Base-by-base conservation (phyloP, 2,797 vertebrate genomes). In the Vultur gryphus region DNA sequence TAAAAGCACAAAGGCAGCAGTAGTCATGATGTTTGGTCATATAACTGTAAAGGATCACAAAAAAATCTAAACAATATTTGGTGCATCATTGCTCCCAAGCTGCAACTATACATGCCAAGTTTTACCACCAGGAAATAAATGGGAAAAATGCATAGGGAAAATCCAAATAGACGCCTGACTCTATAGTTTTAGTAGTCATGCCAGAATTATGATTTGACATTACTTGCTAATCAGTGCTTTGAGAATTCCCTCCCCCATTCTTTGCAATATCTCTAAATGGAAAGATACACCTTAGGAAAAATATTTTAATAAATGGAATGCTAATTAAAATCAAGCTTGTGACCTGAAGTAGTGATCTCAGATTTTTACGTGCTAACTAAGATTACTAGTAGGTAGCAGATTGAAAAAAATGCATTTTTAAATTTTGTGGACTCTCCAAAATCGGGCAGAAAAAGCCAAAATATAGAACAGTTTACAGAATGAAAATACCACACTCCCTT, bases 121-220 rank as follows among this genome's bases (percentile, higher is more conserved):
- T 94, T 94, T 90, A 83, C 51, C 81, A 92, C 55, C 55, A 90
- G 67, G 37, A 94, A 80, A 93, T 80, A 91, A 84, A 87, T 48
- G 54, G 79, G 11, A 2, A 91, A 90, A 90, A 94, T 35, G 26
- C 49, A 77, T 37, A 57, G 41, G 62, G 67, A 91, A 84, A 89
- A 84, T 48, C 41, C 29, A 89, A 87, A 82, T 7, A 92, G 37
- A 92, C 21, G 43, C 48, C 26, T 80, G 70, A 55, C 70, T 86
- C 52, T 39, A 10, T 64, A 77, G 41, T 81, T 61, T 67, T 55
- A 93, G 44, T 21, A 70, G 46, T 28, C 1, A 0, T 80, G 41
- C 48, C 77, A 92, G 64, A 91, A 87, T 87, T 81, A 92, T 52
- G 35, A 75, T 93, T 72, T 75, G 41, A 61, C n/a, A 84, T 89